These are phyloP conservation scores for Phataginus tricuspis DNA, from an alignment of 2,797 vertebrate genomes.

Conservation along the genomic window DNA sequence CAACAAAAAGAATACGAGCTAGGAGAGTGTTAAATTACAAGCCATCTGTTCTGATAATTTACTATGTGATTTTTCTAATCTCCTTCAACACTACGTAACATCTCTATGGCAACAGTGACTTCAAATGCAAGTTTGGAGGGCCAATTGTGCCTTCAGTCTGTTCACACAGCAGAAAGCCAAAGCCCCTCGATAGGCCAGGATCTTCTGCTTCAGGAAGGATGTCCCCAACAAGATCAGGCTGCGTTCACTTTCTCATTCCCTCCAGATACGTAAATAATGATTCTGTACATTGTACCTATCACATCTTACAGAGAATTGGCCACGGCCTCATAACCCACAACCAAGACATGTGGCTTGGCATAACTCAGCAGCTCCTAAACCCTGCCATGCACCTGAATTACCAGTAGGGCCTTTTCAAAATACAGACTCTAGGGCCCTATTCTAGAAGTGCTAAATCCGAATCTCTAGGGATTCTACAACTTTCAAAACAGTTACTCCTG, in stretches of 20 bases:
- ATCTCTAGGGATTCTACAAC: not conserved
- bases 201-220: not conserved
- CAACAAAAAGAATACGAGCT: conserved; percentile 9
- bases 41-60: conserved; percentile 71
- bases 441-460: not conserved
- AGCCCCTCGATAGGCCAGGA: not conserved
- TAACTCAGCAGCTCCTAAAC: not conserved
- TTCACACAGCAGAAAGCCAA: not conserved
- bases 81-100: conserved; percentile 44
- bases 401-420: not conserved
- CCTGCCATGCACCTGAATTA: not conserved
- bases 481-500: not conserved
- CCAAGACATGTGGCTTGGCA: fast-evolving
- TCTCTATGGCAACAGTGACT: conserved; percentile 70
- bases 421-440: not conserved
- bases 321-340: not conserved
- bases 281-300: not conserved
- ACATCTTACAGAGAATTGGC: not conserved
- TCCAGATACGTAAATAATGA: not conserved
- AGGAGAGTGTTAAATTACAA: conserved; percentile 50
- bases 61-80: conserved; percentile 15
- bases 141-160: conserved; percentile 23
- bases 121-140: conserved; percentile 3
- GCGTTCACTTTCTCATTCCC: not conserved
- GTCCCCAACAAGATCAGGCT: not conserved